These are phyloP conservation scores for Dendrolimus kikuchii DNA, from an alignment of 1,140 invertebrate species.

Conservation along the genomic window DNA sequence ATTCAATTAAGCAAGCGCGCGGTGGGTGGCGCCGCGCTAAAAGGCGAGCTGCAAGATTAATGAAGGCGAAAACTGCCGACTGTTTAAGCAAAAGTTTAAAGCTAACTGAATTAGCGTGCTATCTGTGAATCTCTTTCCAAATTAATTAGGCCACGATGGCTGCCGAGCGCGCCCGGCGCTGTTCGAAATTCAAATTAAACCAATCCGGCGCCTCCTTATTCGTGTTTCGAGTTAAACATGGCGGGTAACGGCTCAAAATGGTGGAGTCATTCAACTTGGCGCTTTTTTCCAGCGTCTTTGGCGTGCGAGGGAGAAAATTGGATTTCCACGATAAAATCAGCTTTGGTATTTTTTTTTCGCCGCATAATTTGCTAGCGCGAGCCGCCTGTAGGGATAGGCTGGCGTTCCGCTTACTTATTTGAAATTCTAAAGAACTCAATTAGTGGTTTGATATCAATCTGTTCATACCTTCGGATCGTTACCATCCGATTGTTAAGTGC, in stretches of 20 bases:
- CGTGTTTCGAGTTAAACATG: slow-evolving; percentile 57
- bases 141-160: slow-evolving; percentile 44
- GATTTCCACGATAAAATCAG: slow-evolving; percentile 65
- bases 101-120: slow-evolving; percentile 50
- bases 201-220: slow-evolving; percentile 69
- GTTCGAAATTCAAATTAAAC: slow-evolving; percentile 69
- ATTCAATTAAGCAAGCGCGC: slow-evolving; percentile 13
- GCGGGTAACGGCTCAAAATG: slow-evolving; percentile 62
- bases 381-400: slow-evolving; percentile 31
- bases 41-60: slow-evolving; percentile 44
- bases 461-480: slow-evolving; percentile 15
- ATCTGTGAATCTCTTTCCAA: slow-evolving; percentile 46
- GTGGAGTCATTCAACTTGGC: slow-evolving; percentile 67
- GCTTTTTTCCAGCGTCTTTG: slow-evolving; percentile 65
- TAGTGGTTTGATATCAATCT: slow-evolving; percentile 29
- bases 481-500: neutral
- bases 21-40: slow-evolving; percentile 21
- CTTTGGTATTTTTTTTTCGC: slow-evolving; percentile 44
- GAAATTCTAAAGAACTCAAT: slow-evolving; percentile 63
- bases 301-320: slow-evolving; percentile 67
- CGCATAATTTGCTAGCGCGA: slow-evolving; percentile 47
- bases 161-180: slow-evolving; percentile 28
- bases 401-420: slow-evolving; percentile 48
- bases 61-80: slow-evolving; percentile 33
- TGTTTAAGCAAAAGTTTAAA: slow-evolving; percentile 44